These are phyloP conservation scores for Drosophila seguyi DNA, from an alignment of 1,140 invertebrate species.

Conservation along the genomic window DNA sequence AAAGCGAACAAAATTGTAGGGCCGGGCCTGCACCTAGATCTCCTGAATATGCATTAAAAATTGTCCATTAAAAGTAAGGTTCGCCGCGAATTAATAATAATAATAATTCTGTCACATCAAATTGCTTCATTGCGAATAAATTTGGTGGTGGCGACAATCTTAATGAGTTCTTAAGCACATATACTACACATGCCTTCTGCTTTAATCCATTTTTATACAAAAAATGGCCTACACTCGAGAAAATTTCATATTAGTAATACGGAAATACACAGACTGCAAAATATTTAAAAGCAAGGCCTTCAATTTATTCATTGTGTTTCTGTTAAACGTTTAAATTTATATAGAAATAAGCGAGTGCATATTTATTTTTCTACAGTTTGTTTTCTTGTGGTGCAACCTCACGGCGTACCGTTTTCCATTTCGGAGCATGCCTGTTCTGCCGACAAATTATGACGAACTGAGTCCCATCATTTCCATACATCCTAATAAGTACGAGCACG, in stretches of 20 bases:
- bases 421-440: neutral
- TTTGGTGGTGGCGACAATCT: conserved; percentile 27
- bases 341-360: neutral
- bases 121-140: conserved; percentile 30
- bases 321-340: neutral
- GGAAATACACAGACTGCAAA: neutral
- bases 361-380: neutral
- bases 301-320: neutral
- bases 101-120: conserved; percentile 4
- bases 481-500: conserved; percentile 17
- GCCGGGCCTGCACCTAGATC: neutral
- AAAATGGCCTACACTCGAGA: conserved; percentile 24
- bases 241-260: neutral
- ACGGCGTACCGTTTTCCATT: conserved; percentile 4
- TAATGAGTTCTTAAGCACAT: conserved; percentile 60
- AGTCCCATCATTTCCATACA: conserved; percentile 49
- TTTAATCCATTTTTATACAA: conserved; percentile 55
- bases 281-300: neutral
- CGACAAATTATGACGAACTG: conserved; percentile 74
- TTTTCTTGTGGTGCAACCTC: conserved; percentile 4
- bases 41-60: neutral
- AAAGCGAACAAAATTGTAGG: neutral
- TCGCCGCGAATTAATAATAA: conserved; percentile 11
- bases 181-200: conserved; percentile 37
- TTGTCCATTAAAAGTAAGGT: conserved; percentile 15